Evolutionary conservation across 2,888 invertebrate species (phyloP), one percentile per base, ranked within the genome.

Genomic region (Rhopalosiphum nymphaeae): DNA sequence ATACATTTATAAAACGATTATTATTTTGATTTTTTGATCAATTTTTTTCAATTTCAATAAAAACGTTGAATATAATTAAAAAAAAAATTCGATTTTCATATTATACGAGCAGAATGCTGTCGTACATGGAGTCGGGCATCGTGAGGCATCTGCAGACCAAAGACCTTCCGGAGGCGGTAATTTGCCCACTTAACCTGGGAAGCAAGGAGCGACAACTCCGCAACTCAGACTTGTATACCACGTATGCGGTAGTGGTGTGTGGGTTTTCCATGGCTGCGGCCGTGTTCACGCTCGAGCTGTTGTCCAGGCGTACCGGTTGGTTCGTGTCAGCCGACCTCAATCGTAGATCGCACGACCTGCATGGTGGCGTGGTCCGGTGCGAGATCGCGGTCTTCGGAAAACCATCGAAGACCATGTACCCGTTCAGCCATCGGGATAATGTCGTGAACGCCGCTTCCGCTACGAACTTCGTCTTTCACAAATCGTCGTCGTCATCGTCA

Each of bases 151-250:
- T 97, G 91, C 96, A 97, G 91, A 96, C 96, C 2, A 96, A 96
- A 94, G 96, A 97, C 95, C 95, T 98, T 95, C 98, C 98, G 0
- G 97, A 97, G 95, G 97, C 98, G 0, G 97, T 97, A 95, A 98
- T 98, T 89, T 98, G 98, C 95, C 98, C 98, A 0, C 96, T 98
- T 92, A 97, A 98, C 96, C 96, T 98, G 95, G 98, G 97, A 95
- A 98, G 97, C 94, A 98, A 97, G 85, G 98, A 98, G 95, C 96
- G 98, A 0, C 97, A 97, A 95, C 96, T 98, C 16, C 96, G 97
- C 95, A 98, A 98, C 95, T 96, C 97, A 9, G 98, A 98, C 96
- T 96, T 98, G 1, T 96, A 97, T 95, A 97, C 98, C 96, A 98
- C 98, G 0, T 98, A 98, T 95, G 96, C 97, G 95, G 97, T 98